Base-by-base conservation (phyloP, 1,140 invertebrate species). In the Drosophila burlai region DNA sequence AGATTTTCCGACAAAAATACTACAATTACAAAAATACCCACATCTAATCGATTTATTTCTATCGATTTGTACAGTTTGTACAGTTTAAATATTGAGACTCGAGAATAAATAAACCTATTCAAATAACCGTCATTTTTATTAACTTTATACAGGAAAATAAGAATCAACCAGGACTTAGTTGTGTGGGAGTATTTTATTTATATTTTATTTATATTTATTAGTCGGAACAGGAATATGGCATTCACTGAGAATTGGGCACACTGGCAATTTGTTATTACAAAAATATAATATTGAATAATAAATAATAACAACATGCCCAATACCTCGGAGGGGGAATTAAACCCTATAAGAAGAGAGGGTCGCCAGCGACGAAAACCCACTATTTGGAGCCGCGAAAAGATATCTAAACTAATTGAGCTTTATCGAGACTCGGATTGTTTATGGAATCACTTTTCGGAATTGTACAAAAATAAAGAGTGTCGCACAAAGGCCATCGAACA, bases 381-480 rank as follows among this genome's bases (percentile, higher is more conserved):
- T 1, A 82, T 91, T 45, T 93, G 92, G 92, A 85, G 89, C 31
- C 46, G 81, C 3, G 85, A 93, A 38, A 92, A 93, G 50, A 92
- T 91, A 38, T 62, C 64, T 15, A 83, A 85, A 31, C 64, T 93
- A 3, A 93, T 93, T n/a, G 76, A 92, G 24, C 67, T 92, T 0
- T 93, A 93, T 29, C 73, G 80, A 10, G 60, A 60, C 0, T 81
- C 92, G 15, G 92, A 93, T 52, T 93, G 92, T 26, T 65, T 93
- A 15, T 93, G 92, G 92, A 93, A 93, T 60, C 72, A 83, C 45
- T 86, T 83, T 18, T 83, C 76, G 13, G 81, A 83, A 26, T n/a
- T 71, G 16, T 93, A 93, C 18, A 93, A 93, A 60, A 83, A 80
- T 18, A 91, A 92, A 42, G 80, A 85, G 11, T 91, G 82, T 34